These are phyloP conservation scores for Taxidea taxus DNA, from an alignment of 2,113 vertebrate species.

Conservation along the genomic window DNA sequence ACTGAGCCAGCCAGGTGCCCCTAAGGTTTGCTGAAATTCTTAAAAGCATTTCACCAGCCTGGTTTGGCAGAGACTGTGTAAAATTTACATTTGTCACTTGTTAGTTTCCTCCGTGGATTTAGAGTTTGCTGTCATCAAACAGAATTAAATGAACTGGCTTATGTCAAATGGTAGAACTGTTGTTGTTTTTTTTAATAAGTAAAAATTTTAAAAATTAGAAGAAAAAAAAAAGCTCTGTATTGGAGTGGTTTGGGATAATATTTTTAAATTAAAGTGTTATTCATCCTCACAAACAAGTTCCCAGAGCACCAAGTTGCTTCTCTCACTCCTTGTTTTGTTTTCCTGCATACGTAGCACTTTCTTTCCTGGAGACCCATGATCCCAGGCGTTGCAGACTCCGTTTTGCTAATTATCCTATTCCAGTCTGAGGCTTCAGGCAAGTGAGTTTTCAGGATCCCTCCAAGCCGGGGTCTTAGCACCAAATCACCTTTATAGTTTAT, in stretches of 20 bases:
- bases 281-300: too few species aligned
- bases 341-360: background rate
- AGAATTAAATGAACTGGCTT: background rate
- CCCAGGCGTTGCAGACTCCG: background rate
- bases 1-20: background rate
- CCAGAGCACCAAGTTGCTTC: background rate
- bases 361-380: background rate
- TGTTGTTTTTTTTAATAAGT: background rate
- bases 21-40: background rate
- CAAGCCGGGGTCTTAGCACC: background rate
- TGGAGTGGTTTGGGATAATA: background rate
- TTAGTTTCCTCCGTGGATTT: background rate
- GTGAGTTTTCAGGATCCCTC: background rate
- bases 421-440: background rate
- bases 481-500: background rate
- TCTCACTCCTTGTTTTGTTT: background rate
- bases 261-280: background rate
- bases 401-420: background rate
- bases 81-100: background rate
- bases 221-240: background rate
- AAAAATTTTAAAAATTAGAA: background rate
- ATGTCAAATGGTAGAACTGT: background rate
- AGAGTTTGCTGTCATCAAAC: background rate
- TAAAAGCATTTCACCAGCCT: background rate
- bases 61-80: background rate